Conservation (phyloP, 2,797 vertebrate genomes). For the Anabacerthia variegaticeps region DNA sequence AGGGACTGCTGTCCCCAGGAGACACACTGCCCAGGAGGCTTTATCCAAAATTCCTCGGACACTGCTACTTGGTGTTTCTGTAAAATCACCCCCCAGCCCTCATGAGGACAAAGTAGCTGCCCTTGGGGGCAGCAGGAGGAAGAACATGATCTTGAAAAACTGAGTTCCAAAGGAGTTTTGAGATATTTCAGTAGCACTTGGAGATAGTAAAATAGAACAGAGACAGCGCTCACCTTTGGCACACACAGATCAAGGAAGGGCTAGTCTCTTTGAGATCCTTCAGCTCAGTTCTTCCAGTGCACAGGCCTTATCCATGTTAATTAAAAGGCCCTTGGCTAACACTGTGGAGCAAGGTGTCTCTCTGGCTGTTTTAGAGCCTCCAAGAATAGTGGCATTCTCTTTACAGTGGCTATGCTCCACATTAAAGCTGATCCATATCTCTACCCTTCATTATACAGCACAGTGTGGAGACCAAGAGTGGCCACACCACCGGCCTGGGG, state of each 20-base stretch:
- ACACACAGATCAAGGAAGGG: background rate
- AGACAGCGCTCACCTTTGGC: background rate
- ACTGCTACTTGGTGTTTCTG: background rate
- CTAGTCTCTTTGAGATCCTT: background rate
- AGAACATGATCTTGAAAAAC: background rate
- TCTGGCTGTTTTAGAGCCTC: background rate
- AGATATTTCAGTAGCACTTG: background rate
- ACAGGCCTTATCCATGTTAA: background rate
- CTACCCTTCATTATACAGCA: background rate
- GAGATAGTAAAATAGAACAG: background rate
- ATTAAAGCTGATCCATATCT: background rate
- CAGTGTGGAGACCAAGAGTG: background rate
- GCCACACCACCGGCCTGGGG: background rate
- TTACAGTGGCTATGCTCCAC: background rate
- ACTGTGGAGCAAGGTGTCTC: background rate
- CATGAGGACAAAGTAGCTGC: background rate
- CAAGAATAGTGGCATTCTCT: background rate
- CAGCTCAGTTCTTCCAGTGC: background rate
- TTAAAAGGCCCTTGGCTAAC: background rate
- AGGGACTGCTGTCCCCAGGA: background rate
- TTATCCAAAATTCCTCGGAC: background rate
- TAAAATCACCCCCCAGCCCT: background rate
- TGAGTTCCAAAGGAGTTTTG: background rate
- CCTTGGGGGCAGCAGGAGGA: background rate
- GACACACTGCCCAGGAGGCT: background rate